Conservation (phyloP, 2,797 vertebrate species). For the Rallus crepitans region DNA sequence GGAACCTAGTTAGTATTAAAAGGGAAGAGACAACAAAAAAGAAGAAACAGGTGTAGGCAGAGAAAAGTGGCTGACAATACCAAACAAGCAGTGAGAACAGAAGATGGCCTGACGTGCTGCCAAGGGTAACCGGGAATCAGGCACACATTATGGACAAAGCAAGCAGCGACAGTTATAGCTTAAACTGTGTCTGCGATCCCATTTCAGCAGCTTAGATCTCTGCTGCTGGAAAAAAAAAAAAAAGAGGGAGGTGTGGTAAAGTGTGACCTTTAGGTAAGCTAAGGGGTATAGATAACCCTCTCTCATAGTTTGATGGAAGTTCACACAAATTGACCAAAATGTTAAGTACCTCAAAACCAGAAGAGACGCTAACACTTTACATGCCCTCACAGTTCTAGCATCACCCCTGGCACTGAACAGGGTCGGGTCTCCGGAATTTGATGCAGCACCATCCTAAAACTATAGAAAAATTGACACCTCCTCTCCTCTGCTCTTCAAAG, state of each 20-base stretch:
- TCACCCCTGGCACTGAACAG: background rate
- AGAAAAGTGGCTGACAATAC: background rate
- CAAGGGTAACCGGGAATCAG: background rate
- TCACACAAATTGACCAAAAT: background rate
- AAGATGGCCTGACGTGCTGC: background rate
- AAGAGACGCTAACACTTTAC: background rate
- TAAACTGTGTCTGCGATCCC: background rate
- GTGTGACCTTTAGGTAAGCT: background rate
- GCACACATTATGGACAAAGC: background rate
- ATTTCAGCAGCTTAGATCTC: background rate
- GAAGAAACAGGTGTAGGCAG: background rate
- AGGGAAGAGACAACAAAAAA: background rate
- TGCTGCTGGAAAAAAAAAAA: background rate
- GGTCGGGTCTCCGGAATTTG: background rate
- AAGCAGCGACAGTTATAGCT: background rate
- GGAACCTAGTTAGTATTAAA: background rate
- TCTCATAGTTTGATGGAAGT: background rate
- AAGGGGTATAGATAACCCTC: background rate
- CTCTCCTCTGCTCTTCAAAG: background rate
- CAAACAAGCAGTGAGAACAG: background rate
- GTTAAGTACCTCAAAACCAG: background rate
- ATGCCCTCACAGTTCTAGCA: background rate
- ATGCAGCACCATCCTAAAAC: background rate
- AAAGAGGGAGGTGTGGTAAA: background rate
- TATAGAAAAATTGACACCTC: background rate